These are phyloP conservation scores for Hyaena hyaena DNA, from an alignment of 2,113 vertebrate species.

Conservation along the genomic window DNA sequence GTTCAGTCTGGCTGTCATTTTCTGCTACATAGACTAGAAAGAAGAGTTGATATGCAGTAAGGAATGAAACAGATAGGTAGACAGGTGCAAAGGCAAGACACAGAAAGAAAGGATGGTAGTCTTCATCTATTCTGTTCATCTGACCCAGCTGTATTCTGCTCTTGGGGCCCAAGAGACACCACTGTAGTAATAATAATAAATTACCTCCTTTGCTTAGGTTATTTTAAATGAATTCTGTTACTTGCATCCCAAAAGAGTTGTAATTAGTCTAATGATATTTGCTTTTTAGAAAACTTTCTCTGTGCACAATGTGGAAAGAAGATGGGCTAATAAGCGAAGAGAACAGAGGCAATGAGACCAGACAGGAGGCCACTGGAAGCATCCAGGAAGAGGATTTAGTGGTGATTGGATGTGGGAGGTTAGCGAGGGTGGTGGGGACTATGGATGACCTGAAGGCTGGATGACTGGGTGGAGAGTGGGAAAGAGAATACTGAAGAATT, in stretches of 20 bases:
- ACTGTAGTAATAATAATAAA: not conserved
- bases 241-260: not conserved
- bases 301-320: not conserved
- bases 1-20: not conserved
- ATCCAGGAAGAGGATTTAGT: not conserved
- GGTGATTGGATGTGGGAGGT: not conserved
- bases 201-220: not conserved
- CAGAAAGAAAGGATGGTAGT: not conserved
- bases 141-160: not conserved
- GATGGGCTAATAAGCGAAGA: not conserved
- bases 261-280: not conserved
- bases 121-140: not conserved
- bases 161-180: not conserved
- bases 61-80: not conserved
- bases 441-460: not conserved
- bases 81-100: not conserved
- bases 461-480: not conserved
- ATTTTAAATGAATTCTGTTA: not conserved
- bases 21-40: not conserved
- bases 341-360: not conserved
- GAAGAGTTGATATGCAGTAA: not conserved
- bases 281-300: not conserved
- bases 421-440: not conserved
- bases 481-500: conserved; percentile 1
- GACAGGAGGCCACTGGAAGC: not conserved